Base-by-base conservation (phyloP, 2,888 invertebrate species). In the Gymnoscelis rufifasciata region DNA sequence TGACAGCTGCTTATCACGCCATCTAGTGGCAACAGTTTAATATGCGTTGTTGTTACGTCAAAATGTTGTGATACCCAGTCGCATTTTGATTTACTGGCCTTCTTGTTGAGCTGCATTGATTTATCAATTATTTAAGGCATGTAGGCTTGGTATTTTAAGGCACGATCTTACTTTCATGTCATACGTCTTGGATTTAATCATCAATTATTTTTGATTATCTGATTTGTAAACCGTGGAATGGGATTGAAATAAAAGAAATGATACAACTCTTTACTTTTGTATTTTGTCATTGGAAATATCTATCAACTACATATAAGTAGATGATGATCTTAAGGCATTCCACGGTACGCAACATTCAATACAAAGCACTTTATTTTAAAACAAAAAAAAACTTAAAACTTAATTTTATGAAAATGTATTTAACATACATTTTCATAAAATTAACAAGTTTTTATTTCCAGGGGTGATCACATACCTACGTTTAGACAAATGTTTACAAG, bases 141-240 rank as follows among this genome's bases (percentile, higher is more conserved):
- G 78, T 72, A 74, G 74, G 78, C 68, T 57, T 78, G 86, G 83
- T 79, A 86, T 87, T 82, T 79, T 70, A 71, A 79, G 67, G 69
- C 80, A 81, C 72, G 81, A 82, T 80, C 82, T 86, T 80, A 81
- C 80, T 83, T 83, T 83, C 87, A 83, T 84, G 87, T 84, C 87
- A 77, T 74, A 71, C 71, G 52, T 62, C 73, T 80, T 73, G 78
- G 71, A 77, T 83, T 77, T 75, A 76, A 80, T 81, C 84, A 87
- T 87, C 83, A 83, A 84, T 86, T 83, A 82, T 71, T 56, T 58
- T 73, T 69, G 74, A 78, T 77, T 84, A 83, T 84, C 83, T 79
- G 84, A 84, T 84, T 72, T 66, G 71, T 73, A 71, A 69, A 69
- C 58, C 38, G 35, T 47, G 51, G 41, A 44, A 51, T 54, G 52